Conservation (phyloP, 2,113 vertebrate species). For the Sorex fumeus region DNA sequence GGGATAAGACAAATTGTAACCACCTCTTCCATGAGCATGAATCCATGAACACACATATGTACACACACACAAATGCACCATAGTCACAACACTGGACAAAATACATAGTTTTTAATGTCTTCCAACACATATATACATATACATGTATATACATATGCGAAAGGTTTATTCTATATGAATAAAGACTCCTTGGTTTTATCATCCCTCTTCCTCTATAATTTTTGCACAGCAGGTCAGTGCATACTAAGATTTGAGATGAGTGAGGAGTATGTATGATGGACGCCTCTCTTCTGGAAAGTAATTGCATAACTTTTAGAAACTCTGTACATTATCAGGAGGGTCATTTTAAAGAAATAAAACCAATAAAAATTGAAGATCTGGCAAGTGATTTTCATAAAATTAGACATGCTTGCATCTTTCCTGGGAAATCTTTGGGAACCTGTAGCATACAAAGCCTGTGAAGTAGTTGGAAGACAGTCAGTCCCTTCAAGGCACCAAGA, state of each 20-base stretch:
- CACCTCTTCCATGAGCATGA: background rate
- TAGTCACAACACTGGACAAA: background rate
- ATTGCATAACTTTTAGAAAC: background rate
- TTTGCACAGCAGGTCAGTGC: background rate
- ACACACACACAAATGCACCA: background rate
- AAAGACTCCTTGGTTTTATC: background rate
- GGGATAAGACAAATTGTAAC: background rate
- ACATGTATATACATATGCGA: background rate
- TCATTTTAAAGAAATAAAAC: constrained; percentile 22
- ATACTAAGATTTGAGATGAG: background rate
- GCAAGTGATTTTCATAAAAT: constrained; percentile 52
- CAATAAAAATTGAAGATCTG: constrained; percentile 43
- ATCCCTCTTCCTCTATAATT: background rate
- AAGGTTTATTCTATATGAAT: background rate
- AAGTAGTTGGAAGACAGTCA: background rate
- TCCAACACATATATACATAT: constrained; percentile 28
- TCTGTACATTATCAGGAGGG: background rate
- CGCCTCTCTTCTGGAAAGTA: constrained; percentile 16
- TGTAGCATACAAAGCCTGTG: background rate
- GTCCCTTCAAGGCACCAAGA: background rate
- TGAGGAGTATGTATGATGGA: background rate
- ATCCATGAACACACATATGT: background rate
- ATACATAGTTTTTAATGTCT: constrained; percentile 25
- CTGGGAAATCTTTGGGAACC: constrained; percentile 11
- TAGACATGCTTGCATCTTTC: background rate